These are phyloP conservation scores for Alligator sinensis DNA, from an alignment of 2,113 vertebrate species.

Conservation along the genomic window DNA sequence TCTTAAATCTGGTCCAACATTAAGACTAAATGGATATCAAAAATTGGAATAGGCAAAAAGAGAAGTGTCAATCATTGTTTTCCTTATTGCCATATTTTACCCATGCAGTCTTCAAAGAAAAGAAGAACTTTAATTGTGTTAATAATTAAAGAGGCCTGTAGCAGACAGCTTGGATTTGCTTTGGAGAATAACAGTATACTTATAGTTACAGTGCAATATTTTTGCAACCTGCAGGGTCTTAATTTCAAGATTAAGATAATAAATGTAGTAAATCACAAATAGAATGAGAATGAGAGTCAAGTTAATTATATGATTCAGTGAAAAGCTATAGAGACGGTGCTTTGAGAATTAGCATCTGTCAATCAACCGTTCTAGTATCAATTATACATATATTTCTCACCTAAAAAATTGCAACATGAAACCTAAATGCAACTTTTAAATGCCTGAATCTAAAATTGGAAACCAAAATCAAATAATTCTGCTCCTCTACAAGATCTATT, in stretches of 20 bases:
- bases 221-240: not conserved
- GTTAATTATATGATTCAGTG: not conserved
- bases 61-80: not conserved
- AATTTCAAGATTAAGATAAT: not conserved
- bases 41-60: not conserved
- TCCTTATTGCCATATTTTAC: not conserved
- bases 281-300: not conserved
- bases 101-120: not conserved
- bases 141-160: not conserved
- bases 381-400: too few species aligned
- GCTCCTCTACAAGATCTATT: not conserved
- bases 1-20: not conserved
- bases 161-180: not conserved
- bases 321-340: not conserved
- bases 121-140: not conserved
- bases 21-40: not conserved
- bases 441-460: not conserved
- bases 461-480: conserved; percentile 8
- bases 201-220: not conserved
- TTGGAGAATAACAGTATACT: not conserved
- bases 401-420: too few species aligned
- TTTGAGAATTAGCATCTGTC: not conserved
- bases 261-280: not conserved
- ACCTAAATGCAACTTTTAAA: too few species aligned
- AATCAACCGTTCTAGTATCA: too few species aligned